Base-by-base conservation (phyloP, 1,140 invertebrate species). In the Saxidomus purpurata region DNA sequence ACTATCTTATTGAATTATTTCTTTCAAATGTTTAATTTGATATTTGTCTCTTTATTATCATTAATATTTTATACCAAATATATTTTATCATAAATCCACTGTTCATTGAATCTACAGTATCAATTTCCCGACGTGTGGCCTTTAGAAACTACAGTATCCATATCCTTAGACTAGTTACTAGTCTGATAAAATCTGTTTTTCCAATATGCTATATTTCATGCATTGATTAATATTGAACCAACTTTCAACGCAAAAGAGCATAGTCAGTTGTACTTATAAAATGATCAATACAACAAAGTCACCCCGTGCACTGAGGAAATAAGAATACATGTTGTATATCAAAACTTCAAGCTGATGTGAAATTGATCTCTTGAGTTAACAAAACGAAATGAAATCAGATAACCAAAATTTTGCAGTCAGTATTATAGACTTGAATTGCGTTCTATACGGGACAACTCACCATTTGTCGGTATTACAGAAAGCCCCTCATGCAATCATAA, bases 381-480 rank as follows among this genome's bases (percentile, higher is more conserved):
- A 3, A 25, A 59, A 52, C n/a, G n/a, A 34, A 81, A 22, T 81
- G 22, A 59, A 55, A 25, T 4, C 13, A 4, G 28, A 36, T 38
- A 3, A 55, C 47, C 11, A 36, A 2, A 34, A n/a, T n/a, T 43
- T n/a, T 38, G 25, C 22, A 31, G 76, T 43, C 2, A 17, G n/a
- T 6, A 15, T 81, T 17, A 81, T 81, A n/a, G 55, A 81, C 52
- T 25, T 81, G 2, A 81, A 81, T 11, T 81, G 79, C 4, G 79
- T 6, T 81, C 79, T 13, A 59, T 77, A 38, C n/a, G 31, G 15
- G 79, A 59, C 52, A 81, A 81, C 31, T 59, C 59, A 22, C 28
- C 59, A 13, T 81, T 81, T 38, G 55, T 9, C n/a, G 79, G 55
- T 13, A 81, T 59, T 38, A 9, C 47, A 19, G 79, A 80, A 25